A percentile compares a stretch with the other conserved stretches of the same genome.
Evolutionary conservation across 2,888 invertebrate species (phyloP).

Genomic region (Drosophila infuscata): DNA sequence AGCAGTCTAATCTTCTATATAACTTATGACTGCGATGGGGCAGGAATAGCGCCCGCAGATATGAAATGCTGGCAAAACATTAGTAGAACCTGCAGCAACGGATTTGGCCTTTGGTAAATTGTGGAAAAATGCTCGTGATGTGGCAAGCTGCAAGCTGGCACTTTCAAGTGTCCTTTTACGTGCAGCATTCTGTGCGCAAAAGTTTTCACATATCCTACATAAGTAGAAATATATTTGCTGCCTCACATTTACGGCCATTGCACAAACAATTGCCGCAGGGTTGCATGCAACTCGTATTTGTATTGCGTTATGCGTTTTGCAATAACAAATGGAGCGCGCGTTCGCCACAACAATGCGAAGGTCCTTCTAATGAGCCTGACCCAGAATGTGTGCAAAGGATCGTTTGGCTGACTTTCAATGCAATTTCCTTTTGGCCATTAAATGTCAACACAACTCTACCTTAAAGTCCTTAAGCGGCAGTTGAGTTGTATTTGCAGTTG

Average conservation of each 20-base stretch:
- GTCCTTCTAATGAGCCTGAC: slow-evolving; percentile 70
- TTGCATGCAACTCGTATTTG: slow-evolving; percentile 44
- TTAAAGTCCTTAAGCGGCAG: slow-evolving; percentile 36
- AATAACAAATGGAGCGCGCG: slow-evolving; percentile 56
- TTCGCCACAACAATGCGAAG: slow-evolving; percentile 56
- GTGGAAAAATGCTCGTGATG: slow-evolving; percentile 18
- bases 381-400: slow-evolving; percentile 45
- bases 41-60: slow-evolving; percentile 13
- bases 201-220: slow-evolving; percentile 46
- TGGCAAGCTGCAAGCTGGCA: slow-evolving; percentile 9
- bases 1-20: slow-evolving; percentile 36
- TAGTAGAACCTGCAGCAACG: slow-evolving; percentile 14
- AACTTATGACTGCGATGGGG: slow-evolving; percentile 23
- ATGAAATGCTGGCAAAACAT: slow-evolving; percentile 17
- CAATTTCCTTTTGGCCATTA: slow-evolving; percentile 34
- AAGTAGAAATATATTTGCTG: slow-evolving; percentile 36
- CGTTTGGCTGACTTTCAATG: slow-evolving; percentile 29
- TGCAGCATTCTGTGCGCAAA: slow-evolving; percentile 8
- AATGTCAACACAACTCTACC: slow-evolving; percentile 44
- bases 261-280: slow-evolving; percentile 36
- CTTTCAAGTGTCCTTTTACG: slow-evolving; percentile 35
- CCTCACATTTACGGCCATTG: slow-evolving; percentile 34
- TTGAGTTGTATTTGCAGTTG: slow-evolving; percentile 22
- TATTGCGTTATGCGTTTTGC: slow-evolving; percentile 56
- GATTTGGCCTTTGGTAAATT: slow-evolving; percentile 19